phyloP scores from a whole-genome alignment of 2,113 vertebrate species.

The Chaetura pelagica region DNA sequence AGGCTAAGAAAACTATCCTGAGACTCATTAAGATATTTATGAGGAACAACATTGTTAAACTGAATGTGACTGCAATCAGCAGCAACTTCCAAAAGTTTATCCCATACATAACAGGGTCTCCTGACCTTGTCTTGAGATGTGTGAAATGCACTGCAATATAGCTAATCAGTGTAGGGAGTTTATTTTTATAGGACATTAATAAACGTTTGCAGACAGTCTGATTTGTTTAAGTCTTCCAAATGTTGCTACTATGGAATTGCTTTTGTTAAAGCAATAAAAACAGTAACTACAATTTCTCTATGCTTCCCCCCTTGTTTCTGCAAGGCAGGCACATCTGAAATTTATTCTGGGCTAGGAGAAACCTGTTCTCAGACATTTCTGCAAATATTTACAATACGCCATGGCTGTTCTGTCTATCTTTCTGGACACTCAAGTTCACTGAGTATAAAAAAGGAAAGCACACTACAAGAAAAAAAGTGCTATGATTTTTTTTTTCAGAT shows the following conservation, averaged over 20 bases:
- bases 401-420: not conserved
- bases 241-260: not conserved
- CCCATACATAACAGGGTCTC: not conserved
- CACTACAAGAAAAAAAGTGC: not conserved
- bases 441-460: not conserved
- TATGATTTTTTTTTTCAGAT: not conserved
- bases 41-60: slow-evolving; percentile 34
- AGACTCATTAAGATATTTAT: slow-evolving; percentile 45
- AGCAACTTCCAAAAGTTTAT: slow-evolving; percentile 25
- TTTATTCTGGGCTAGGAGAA: not conserved
- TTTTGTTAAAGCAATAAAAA: slow-evolving; percentile 11
- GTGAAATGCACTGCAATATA: not conserved
- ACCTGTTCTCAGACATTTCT: not conserved
- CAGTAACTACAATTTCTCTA: not conserved
- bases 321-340: not conserved
- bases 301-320: not conserved
- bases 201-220: not conserved
- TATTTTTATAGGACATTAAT: slow-evolving; percentile 4
- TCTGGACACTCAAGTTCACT: not conserved
- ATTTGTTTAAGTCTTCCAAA: not conserved
- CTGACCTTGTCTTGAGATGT: not conserved
- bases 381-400: not conserved
- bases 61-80: slow-evolving; percentile 30
- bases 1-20: not conserved
- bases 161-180: not conserved